Percentiles rank a stretch among this genome's conserved stretches.
Evolutionary conservation across 1,140 invertebrate species (phyloP).

Genomic region (Lepidurus apus): DNA sequence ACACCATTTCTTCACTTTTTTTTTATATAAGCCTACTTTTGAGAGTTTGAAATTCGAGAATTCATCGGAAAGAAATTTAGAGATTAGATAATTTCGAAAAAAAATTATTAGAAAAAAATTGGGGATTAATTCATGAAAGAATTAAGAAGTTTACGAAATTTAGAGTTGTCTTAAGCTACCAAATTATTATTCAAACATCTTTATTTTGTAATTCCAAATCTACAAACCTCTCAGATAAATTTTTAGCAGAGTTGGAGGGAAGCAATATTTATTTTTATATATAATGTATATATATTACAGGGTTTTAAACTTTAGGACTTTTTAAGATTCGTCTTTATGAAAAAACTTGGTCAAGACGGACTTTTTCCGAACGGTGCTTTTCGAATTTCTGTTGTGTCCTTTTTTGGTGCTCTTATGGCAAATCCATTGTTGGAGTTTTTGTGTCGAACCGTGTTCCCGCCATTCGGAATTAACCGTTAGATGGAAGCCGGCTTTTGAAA

Average conservation of each 20-base stretch:
- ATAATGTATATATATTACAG: background rate
- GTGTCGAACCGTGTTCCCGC: background rate
- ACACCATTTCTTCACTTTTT: too few relatives aligned
- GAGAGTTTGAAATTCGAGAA: too few relatives aligned
- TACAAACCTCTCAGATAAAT: too few relatives aligned
- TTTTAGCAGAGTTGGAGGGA: background rate
- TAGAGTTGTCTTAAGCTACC: too few relatives aligned
- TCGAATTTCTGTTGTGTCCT: background rate
- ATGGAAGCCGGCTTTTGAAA: constrained; percentile 26
- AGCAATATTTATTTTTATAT: background rate
- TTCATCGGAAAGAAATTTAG: too few relatives aligned
- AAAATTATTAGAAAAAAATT: too few relatives aligned
- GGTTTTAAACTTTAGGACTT: background rate
- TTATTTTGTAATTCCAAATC: too few relatives aligned
- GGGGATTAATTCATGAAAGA: too few relatives aligned
- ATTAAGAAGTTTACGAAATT: too few relatives aligned
- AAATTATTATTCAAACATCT: too few relatives aligned
- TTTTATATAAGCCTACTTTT: too few relatives aligned
- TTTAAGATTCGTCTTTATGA: background rate
- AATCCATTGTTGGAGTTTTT: constrained; percentile 34
- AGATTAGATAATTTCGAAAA: too few relatives aligned
- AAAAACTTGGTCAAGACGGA: background rate
- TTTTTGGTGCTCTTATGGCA: constrained; percentile 30
- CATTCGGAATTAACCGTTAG: constrained; percentile 34
- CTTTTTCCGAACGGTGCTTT: background rate